phyloP scores from a whole-genome alignment of 2,888 invertebrate species.

The Aphodius sticticus region DNA sequence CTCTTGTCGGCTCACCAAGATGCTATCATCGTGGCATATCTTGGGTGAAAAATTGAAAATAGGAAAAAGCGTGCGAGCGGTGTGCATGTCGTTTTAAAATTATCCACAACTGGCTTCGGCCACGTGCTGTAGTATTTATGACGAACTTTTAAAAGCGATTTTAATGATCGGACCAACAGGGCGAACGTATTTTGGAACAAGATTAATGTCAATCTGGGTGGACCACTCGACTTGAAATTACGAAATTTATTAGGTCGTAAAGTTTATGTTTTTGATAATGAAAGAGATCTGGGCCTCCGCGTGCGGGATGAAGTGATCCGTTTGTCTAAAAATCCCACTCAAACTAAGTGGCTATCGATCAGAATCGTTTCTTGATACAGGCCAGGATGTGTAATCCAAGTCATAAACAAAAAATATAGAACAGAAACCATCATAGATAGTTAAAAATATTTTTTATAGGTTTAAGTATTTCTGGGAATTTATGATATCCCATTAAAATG shows the following conservation, averaged over 20 bases:
- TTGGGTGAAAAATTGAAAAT: neutral
- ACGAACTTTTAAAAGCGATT: conserved; percentile 4
- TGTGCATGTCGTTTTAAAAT: neutral
- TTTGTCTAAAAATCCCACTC: neutral
- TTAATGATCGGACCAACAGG: neutral
- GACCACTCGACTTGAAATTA: neutral
- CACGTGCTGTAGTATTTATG: neutral
- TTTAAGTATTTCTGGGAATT: too few relatives aligned
- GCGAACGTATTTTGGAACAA: neutral
- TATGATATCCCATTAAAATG: too few relatives aligned
- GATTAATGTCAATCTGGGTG: conserved; percentile 4
- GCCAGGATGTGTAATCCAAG: neutral
- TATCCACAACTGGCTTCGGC: neutral
- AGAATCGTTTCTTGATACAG: neutral
- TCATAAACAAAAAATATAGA: neutral
- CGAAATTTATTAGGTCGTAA: neutral
- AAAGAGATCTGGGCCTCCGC: neutral
- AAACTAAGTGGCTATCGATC: neutral
- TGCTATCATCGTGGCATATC: neutral
- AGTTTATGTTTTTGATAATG: conserved; percentile 4
- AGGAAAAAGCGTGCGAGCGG: neutral
- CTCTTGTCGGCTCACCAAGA: neutral
- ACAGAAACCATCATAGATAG: neutral
- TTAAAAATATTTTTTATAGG: neutral
- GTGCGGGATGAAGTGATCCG: neutral